Evolutionary conservation across 2,797 vertebrate genomes (phyloP), one percentile per base, ranked within the genome.

Genomic region (Anas acuta): DNA sequence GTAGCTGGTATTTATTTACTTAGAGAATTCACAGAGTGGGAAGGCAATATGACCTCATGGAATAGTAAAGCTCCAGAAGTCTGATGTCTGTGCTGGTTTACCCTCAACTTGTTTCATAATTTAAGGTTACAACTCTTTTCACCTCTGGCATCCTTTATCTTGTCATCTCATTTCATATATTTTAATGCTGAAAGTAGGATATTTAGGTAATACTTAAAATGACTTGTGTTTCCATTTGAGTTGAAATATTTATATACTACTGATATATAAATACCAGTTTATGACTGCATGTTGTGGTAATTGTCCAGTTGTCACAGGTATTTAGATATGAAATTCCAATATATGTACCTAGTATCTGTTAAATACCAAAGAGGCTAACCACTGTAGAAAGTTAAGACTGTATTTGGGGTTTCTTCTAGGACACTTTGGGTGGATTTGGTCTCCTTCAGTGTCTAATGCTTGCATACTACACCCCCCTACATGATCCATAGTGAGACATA

Each of bases 41-140:
- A 92, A 91, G 76, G 39, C 32, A 88, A 4, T 4, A 3, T 67
- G 84, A 84, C 12, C 43, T 76, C 56, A 60, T 8, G 47, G 64
- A 90, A 75, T 21, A 70, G 49, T 7, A 90, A 75, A 81, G 28
- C 20, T 93, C 62, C 67, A 57, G 66, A 25, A 74, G 58, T 72
- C 69, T 81, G 54, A 75, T 58, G 51, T 37, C 47, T 84, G 5
- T 47, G n/a, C 9, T 70, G 22, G 0, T 75, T 95, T 78, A 11
- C 11, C 43, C n/a, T 30, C 65, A 37, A 66, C 11, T 6, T 79
- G 9, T 39, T 91, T 26, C 51, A 41, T 12, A 13, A 35, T 5
- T 3, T 73, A 45, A 74, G 11, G 4, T 30, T 66, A 14, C 3
- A 32, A 11, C 54, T 35, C 8, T 62, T 39, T 75, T 87, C 41